Percentiles rank a stretch among this genome's conserved stretches.
phyloP scores from a whole-genome alignment of 2,113 vertebrate genomes.

The Irena cyanogastra region DNA sequence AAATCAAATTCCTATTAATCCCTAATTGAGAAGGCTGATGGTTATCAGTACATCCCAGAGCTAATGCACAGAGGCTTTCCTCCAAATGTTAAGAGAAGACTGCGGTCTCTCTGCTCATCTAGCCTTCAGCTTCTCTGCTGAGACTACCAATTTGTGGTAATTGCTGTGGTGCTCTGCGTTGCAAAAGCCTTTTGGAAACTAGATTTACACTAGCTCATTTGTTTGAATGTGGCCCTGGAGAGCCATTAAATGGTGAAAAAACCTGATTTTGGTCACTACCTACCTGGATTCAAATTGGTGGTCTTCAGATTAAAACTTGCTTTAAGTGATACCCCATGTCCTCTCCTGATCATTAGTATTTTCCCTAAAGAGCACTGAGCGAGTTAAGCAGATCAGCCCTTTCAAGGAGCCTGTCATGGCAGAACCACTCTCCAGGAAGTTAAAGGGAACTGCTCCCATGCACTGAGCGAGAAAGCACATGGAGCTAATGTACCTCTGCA shows the following conservation, averaged over 20 bases:
- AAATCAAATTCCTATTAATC: background rate
- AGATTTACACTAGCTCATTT: constrained; percentile 53
- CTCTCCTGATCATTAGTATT: background rate
- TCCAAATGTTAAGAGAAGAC: background rate
- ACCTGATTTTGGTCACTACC: background rate
- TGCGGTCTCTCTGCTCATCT: constrained; percentile 37
- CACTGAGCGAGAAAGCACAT: background rate
- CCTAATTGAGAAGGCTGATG: background rate
- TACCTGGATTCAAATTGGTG: constrained; percentile 28
- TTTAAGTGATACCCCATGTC: background rate
- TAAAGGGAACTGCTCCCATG: constrained; percentile 13
- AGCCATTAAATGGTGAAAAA: background rate
- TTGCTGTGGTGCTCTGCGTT: constrained; percentile 34
- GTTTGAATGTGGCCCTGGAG: background rate
- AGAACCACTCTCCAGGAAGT: constrained; percentile 47
- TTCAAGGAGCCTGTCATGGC: background rate
- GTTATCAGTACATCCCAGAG: background rate
- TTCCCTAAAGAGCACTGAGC: background rate
- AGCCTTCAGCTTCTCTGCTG: constrained; percentile 31
- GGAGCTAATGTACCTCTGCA: background rate
- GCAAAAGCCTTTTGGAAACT: constrained; percentile 31
- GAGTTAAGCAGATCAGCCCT: background rate
- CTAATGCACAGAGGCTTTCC: background rate
- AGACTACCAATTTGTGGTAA: constrained; percentile 57
- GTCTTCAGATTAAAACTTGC: background rate